A percentile compares a stretch with the other conserved stretches of the same genome.
Conservation (phyloP, 2,888 invertebrate species). For the Phasia obesa region DNA sequence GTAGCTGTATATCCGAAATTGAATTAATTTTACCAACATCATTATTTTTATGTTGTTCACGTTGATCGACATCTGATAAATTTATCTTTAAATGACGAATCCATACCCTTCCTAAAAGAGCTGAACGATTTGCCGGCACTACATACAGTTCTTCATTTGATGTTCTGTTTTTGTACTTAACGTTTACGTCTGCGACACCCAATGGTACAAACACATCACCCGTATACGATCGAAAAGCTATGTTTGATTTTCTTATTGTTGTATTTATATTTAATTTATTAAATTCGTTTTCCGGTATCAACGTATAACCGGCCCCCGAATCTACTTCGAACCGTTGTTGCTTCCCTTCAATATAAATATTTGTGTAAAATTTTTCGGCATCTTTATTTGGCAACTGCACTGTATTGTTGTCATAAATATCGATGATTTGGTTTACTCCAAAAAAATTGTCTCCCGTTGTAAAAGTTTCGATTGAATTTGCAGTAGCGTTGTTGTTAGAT, state of each 20-base stretch:
- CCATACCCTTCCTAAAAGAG: not conserved
- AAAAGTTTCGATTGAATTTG: constrained; percentile 11
- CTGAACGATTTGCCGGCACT: not conserved
- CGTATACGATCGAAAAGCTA: constrained; percentile 47
- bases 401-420: constrained; percentile 40
- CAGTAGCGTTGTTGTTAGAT: not conserved
- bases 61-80: not conserved
- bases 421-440: constrained; percentile 53
- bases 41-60: not conserved
- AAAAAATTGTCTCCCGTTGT: constrained; percentile 26
- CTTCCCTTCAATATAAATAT: constrained; percentile 13
- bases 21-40: not conserved
- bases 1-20: not conserved
- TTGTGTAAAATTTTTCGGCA: constrained; percentile 12
- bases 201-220: constrained; percentile 47
- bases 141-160: not conserved
- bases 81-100: not conserved
- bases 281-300: constrained; percentile 39
- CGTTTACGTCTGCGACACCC: constrained; percentile 45
- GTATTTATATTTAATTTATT: constrained; percentile 33
- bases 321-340: constrained; percentile 31
- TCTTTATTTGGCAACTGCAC: constrained; percentile 5
- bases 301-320: constrained; percentile 32
- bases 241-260: constrained; percentile 16
- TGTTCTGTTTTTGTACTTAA: constrained; percentile 19